Evolutionary conservation across 2,113 vertebrate species (phyloP).

Genomic region (Lampris incognitus): DNA sequence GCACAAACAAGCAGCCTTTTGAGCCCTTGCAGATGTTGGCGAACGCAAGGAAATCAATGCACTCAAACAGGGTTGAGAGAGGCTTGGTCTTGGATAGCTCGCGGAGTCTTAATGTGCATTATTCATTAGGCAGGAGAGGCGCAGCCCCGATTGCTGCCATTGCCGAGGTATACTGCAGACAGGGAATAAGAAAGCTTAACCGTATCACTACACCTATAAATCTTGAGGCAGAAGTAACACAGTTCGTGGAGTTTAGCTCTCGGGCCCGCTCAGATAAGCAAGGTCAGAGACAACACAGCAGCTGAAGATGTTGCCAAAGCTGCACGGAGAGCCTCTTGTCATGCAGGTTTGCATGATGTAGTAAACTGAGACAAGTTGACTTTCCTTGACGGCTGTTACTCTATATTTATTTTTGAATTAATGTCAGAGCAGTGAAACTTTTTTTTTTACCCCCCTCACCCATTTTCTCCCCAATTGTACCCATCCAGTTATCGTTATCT

Average conservation of each 20-base stretch:
- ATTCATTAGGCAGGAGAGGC: constrained; percentile 85
- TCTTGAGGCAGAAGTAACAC: constrained; percentile 71
- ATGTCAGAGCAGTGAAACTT: no score
- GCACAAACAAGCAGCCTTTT: constrained; percentile 47
- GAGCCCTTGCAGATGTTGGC: constrained; percentile 66
- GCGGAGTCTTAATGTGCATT: constrained; percentile 84
- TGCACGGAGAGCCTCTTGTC: no score
- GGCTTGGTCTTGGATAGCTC: constrained; percentile 85
- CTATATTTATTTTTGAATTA: background rate
- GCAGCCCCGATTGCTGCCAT: constrained; percentile 67
- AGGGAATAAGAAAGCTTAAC: constrained; percentile 72
- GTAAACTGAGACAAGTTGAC: background rate
- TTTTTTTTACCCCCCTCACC: no score
- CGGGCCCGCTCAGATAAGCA: constrained; percentile 44
- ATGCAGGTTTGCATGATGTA: no score
- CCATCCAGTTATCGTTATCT: no score
- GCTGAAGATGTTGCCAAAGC: constrained; percentile 16
- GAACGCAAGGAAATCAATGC: constrained; percentile 82
- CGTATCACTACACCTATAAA: constrained; percentile 74
- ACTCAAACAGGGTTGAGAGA: constrained; percentile 84
- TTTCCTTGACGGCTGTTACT: background rate
- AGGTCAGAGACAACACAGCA: constrained; percentile 31
- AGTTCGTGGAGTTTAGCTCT: constrained; percentile 77
- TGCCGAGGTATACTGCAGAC: constrained; percentile 59
- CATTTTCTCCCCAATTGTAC: no score